phyloP scores from a whole-genome alignment of 2,888 invertebrate species.

The Ypsolopha sequella region DNA sequence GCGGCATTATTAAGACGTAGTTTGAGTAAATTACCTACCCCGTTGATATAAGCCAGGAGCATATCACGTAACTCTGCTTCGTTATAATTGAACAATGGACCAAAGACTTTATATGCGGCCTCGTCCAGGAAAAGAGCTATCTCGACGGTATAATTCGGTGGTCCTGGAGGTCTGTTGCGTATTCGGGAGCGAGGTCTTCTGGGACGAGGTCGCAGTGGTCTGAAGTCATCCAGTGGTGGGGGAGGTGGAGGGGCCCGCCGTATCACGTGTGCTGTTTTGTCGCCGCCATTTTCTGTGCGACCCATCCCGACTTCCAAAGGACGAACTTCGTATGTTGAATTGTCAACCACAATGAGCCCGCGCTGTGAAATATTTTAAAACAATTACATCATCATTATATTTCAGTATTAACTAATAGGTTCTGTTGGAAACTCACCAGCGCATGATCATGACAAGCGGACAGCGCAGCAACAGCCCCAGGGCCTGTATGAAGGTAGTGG shows the following conservation, averaged over 20 bases:
- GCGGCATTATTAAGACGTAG: neutral
- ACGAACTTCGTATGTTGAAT: slow-evolving; percentile 77
- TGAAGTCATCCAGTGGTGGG: slow-evolving; percentile 51
- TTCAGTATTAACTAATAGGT: too few species aligned
- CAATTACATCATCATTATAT: slow-evolving; percentile 3
- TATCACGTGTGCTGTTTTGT: slow-evolving; percentile 69
- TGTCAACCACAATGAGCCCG: slow-evolving; percentile 76
- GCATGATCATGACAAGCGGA: slow-evolving; percentile 74
- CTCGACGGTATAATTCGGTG: slow-evolving; percentile 73
- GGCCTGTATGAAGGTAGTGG: slow-evolving; percentile 75
- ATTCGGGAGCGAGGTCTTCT: slow-evolving; percentile 25
- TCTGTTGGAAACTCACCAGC: slow-evolving; percentile 60
- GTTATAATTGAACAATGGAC: slow-evolving; percentile 75
- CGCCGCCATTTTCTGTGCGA: slow-evolving; percentile 40
- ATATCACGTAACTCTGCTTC: slow-evolving; percentile 77
- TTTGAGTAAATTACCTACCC: slow-evolving; percentile 55
- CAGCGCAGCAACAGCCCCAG: slow-evolving; percentile 73
- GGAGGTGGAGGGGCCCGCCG: slow-evolving; percentile 63
- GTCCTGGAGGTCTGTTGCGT: slow-evolving; percentile 23
- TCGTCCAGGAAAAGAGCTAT: slow-evolving; percentile 82
- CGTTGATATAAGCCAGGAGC: slow-evolving; percentile 84
- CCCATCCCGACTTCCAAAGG: slow-evolving; percentile 64
- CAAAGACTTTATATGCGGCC: slow-evolving; percentile 78
- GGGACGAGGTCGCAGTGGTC: slow-evolving; percentile 24
- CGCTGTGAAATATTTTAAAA: slow-evolving; percentile 54